These are phyloP conservation scores for Hestina assimilis DNA, from an alignment of 1,140 invertebrate genomes.

Conservation along the genomic window DNA sequence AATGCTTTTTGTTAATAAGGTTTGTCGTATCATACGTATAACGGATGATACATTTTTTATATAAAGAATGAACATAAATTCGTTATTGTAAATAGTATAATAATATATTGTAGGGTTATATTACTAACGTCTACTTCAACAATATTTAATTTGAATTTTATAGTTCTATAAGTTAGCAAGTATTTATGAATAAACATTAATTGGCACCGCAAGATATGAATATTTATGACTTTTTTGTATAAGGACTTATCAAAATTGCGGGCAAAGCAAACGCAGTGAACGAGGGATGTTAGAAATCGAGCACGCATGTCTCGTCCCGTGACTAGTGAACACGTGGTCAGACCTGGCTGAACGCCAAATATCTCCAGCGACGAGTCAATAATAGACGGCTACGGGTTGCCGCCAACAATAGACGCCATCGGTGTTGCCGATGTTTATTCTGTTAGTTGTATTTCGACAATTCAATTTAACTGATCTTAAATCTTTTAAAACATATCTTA, in stretches of 20 bases:
- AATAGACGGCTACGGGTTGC: conserved; percentile 74
- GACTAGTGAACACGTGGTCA: conserved; percentile 69
- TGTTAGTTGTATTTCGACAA: background rate
- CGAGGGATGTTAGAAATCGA: conserved; percentile 33
- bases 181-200: too few relatives aligned
- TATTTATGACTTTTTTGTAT: background rate
- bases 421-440: conserved; percentile 24
- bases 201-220: background rate
- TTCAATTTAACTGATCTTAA: conserved; percentile 1
- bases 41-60: too few relatives aligned
- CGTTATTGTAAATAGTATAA: too few relatives aligned
- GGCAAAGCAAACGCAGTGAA: conserved; percentile 24
- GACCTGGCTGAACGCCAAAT: conserved; percentile 69
- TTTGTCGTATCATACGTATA: too few relatives aligned
- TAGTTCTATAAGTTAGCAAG: too few relatives aligned
- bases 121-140: too few relatives aligned
- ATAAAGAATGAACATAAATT: too few relatives aligned
- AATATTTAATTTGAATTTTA: too few relatives aligned
- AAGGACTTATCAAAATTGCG: background rate
- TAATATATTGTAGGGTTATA: too few relatives aligned
- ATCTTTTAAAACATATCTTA: background rate
- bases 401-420: conserved; percentile 76
- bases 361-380: conserved; percentile 76
- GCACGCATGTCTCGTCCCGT: conserved; percentile 64
- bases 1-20: background rate